A percentile compares a stretch with the other conserved stretches of the same genome.
Evolutionary conservation across 1,140 invertebrate genomes (phyloP).

Genomic region (Lethocerus indicus): DNA sequence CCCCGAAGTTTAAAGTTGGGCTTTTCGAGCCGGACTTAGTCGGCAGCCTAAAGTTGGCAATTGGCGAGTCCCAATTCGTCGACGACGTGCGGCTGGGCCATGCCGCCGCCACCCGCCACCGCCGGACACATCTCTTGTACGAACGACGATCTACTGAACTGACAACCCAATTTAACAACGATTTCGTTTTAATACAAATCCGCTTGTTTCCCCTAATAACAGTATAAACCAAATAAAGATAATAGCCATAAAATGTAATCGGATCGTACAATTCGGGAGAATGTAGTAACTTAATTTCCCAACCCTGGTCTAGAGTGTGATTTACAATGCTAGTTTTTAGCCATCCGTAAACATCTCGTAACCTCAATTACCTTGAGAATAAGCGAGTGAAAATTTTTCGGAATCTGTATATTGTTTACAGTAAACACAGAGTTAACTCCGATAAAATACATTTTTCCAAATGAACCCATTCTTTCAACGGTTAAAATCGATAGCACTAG

Average conservation of each 20-base stretch:
- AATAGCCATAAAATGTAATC: not conserved
- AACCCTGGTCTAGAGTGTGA: not conserved
- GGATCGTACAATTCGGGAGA: not conserved
- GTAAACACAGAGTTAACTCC: no score
- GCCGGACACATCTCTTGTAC: conserved; percentile 14
- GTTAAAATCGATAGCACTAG: no score
- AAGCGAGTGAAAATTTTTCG: no score
- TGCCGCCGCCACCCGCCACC: not conserved
- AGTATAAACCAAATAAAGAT: not conserved
- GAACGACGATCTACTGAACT: conserved; percentile 18
- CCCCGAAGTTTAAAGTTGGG: no score
- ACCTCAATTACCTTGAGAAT: no score
- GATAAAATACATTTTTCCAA: no score
- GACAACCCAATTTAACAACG: conserved; percentile 12
- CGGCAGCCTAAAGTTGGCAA: conserved; percentile 8
- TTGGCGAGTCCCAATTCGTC: conserved; percentile 6
- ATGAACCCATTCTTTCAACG: no score
- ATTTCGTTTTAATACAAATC: conserved; percentile 1
- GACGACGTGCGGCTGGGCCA: conserved; percentile 1
- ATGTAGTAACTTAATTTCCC: not conserved
- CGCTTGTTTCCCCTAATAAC: not conserved
- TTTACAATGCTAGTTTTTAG: not conserved
- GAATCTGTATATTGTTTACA: no score
- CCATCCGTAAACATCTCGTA: not conserved
- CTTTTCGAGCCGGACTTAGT: not conserved